Base-by-base conservation (phyloP, 2,113 vertebrate genomes). In the Pardalotus punctatus region DNA sequence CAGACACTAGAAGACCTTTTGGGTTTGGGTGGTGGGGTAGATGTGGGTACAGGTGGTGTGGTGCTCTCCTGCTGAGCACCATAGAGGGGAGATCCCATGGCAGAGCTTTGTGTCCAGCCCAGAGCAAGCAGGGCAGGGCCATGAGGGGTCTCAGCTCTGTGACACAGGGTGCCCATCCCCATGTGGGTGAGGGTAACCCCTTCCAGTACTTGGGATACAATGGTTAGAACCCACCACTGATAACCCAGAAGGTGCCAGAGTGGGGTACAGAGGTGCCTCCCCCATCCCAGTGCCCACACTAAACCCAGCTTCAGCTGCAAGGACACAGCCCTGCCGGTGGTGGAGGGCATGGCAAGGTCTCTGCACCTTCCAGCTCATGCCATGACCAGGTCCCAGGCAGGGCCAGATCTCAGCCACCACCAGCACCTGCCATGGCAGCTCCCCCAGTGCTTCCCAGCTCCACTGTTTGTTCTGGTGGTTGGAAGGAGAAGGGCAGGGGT, bases 61-160 rank as follows among this genome's bases (percentile, higher is more conserved):
- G 8, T 47, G 60, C 13, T 51, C n/a, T 47, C 11, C 73, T 5
- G 1, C 5, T 51, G 47, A 25, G 23, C 48, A 22, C 4, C 66
- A 35, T 4, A 42, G 27, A 83, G 35, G 27, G 36, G 36, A 77
- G 2, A 62, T 25, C 4, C 28, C 51, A 38, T 0, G 1, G 43
- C 38, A 78, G 22, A 79, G 14, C 28, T 62, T 43, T 45, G 47
- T 3, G 1, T n/a, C 33, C 69, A 73, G 43, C 38, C 40, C 48
- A 24, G 24, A 12, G 15, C 24, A 29, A 18, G 16, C 64, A 64
- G 42, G 31, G 21, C 35, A 58, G 53, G 20, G 23, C 45, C 22
- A 1, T 6, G 60, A 31, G 10, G 24, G 18, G 2, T 12, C 28
- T 67, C 71, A 31, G 4, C 4, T 5, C 16, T 0, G 0, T 24